A percentile compares a stretch with the other conserved stretches of the same genome.
These are phyloP conservation scores for Tethea ocularis DNA, from an alignment of 2,888 invertebrate genomes.

Conservation along the genomic window DNA sequence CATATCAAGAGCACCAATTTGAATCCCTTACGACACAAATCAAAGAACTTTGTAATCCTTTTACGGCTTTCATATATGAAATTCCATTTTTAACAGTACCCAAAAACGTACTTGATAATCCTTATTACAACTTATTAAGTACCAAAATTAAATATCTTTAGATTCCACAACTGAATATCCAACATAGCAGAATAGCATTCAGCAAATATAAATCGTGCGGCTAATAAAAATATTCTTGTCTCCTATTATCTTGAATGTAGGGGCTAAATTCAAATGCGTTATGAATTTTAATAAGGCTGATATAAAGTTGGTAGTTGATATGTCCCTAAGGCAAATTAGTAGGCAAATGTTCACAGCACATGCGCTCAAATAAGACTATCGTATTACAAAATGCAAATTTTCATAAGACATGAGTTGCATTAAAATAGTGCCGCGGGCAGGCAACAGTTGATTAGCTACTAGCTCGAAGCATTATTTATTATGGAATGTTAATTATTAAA, in stretches of 20 bases:
- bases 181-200: neutral
- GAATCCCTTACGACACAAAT: neutral
- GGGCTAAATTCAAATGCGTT: neutral
- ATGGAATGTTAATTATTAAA: neutral
- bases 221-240: neutral
- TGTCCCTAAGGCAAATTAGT: constrained; percentile 53
- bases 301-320: constrained; percentile 6
- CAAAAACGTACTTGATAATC: neutral
- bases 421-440: constrained; percentile 39
- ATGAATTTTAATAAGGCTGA: constrained; percentile 5
- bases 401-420: constrained; percentile 37
- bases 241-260: constrained; percentile 6
- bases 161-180: neutral
- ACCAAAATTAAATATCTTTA: constrained; percentile 1
- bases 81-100: too few relatives aligned
- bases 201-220: neutral
- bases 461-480: neutral
- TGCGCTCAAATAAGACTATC: constrained; percentile 54
- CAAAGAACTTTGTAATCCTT: neutral
- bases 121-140: neutral
- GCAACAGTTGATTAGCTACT: constrained; percentile 7
- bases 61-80: neutral
- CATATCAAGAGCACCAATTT: too few relatives aligned
- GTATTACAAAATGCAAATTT: constrained; percentile 58
- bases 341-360: constrained; percentile 48